These are phyloP conservation scores for Gnathonemus longibarbis DNA, from an alignment of 2,113 vertebrate species.

Conservation along the genomic window DNA sequence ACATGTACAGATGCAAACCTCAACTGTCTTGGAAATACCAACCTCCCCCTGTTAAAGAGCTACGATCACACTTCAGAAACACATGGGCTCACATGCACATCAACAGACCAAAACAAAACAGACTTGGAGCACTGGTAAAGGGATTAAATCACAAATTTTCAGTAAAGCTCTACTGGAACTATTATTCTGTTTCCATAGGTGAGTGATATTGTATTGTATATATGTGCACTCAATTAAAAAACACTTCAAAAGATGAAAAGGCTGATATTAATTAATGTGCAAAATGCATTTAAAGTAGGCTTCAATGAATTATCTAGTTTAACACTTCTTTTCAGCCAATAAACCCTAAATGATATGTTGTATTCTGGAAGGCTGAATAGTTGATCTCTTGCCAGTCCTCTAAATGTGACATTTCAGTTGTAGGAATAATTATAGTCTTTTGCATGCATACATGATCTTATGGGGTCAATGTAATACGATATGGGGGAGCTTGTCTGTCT, in stretches of 20 bases:
- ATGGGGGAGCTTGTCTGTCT: neutral
- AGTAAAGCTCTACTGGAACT: slow-evolving; percentile 2
- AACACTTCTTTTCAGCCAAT: neutral
- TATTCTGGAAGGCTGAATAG: neutral
- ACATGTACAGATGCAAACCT: neutral
- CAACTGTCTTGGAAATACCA: neutral
- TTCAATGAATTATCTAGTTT: neutral
- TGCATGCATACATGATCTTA: neutral
- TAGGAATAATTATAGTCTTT: neutral
- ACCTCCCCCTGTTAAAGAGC: neutral
- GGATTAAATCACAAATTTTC: neutral
- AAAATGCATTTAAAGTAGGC: neutral
- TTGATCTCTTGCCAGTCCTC: neutral
- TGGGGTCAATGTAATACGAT: neutral
- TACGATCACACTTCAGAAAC: neutral
- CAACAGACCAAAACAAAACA: neutral
- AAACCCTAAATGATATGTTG: neutral
- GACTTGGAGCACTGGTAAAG: neutral
- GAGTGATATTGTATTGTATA: neutral
- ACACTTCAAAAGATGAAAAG: neutral
- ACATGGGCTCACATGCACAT: neutral
- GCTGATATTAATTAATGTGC: neutral
- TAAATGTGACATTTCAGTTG: neutral
- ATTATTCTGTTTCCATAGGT: neutral
- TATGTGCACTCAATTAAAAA: neutral